Percentiles rank a stretch among this genome's conserved stretches.
These are phyloP conservation scores for Sthenelais limicola DNA, from an alignment of 2,888 invertebrate genomes.

Conservation along the genomic window DNA sequence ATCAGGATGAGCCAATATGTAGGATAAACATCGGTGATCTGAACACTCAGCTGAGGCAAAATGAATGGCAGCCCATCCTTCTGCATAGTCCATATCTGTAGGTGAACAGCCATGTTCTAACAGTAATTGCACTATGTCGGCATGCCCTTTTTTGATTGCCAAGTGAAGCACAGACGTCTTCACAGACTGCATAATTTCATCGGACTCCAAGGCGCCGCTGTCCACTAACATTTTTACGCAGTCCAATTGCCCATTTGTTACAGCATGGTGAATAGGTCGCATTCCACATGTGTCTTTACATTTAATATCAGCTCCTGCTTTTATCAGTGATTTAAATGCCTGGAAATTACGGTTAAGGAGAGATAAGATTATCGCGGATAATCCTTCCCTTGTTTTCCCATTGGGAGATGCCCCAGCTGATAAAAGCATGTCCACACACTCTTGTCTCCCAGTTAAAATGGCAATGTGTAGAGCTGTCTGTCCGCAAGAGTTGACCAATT, in stretches of 20 bases:
- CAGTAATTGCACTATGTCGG: not conserved
- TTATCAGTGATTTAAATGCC: not conserved
- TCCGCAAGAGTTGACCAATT: slow-evolving; percentile 11
- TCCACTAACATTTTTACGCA: slow-evolving; percentile 10
- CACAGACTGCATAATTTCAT: not conserved
- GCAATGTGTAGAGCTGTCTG: slow-evolving; percentile 33
- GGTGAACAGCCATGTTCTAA: slow-evolving; percentile 4
- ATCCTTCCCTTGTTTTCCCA: not conserved
- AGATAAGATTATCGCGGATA: not conserved
- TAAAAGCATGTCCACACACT: not conserved
- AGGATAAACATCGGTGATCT: not conserved
- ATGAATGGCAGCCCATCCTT: slow-evolving; percentile 21
- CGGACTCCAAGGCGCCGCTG: not conserved
- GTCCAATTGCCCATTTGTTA: not conserved
- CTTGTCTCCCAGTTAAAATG: not conserved
- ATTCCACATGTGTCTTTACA: slow-evolving; percentile 3
- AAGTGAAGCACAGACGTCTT: not conserved
- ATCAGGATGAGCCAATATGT: not conserved
- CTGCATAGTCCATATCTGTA: not conserved
- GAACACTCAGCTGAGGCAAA: slow-evolving; percentile 11
- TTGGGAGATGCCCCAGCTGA: not conserved
- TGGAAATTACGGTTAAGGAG: not conserved
- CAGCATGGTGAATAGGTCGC: slow-evolving; percentile 14
- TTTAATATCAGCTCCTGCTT: slow-evolving; percentile 2
- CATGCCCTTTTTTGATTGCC: slow-evolving; percentile 20